Conservation (phyloP, 2,888 invertebrate genomes). For the Caenorhabditis sp. region DNA sequence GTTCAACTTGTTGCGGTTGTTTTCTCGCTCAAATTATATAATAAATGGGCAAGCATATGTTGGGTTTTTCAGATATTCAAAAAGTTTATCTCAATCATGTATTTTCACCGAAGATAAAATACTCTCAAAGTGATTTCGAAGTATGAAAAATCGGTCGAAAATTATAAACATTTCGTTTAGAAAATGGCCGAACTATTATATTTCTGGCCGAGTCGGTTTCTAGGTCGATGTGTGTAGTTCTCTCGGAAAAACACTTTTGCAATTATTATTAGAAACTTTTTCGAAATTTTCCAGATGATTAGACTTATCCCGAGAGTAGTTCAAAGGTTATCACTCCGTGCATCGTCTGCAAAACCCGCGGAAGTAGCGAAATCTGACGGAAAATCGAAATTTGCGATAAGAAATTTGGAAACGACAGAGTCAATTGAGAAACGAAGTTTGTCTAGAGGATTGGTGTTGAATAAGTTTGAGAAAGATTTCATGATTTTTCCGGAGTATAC, state of each 20-base stretch:
- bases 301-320: neutral
- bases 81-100: no score
- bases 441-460: slow-evolving; percentile 64
- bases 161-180: no score
- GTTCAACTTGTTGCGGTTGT: no score
- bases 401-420: slow-evolving; percentile 17
- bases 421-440: slow-evolving; percentile 65
- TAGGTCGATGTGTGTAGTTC: neutral
- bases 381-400: slow-evolving; percentile 15
- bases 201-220: neutral
- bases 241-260: neutral
- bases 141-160: no score
- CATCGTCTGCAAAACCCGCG: neutral
- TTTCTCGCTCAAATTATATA: no score
- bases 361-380: neutral
- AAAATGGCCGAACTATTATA: no score
- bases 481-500: slow-evolving; percentile 69
- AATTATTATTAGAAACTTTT: neutral
- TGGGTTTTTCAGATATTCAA: no score
- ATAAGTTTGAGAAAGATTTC: slow-evolving; percentile 71
- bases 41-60: no score
- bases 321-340: neutral
- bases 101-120: no score
- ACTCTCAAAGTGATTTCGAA: no score
- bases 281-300: neutral